These are phyloP conservation scores for Nasonia giraulti DNA, from an alignment of 1,140 invertebrate species.

Conservation along the genomic window DNA sequence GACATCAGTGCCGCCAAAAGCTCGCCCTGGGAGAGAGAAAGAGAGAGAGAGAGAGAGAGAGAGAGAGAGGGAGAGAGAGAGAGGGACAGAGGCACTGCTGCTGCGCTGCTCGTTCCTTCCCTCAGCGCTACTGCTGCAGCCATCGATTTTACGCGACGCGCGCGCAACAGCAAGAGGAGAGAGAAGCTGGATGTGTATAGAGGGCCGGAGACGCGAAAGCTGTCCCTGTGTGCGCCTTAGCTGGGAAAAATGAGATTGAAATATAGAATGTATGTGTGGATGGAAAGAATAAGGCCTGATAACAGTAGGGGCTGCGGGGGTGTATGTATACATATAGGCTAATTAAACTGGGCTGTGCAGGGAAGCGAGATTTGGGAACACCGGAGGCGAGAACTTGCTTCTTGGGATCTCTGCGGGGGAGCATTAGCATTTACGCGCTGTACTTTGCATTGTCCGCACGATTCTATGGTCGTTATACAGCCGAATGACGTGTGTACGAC, in stretches of 20 bases:
- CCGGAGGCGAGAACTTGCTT: too few species aligned
- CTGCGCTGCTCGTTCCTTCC: background rate
- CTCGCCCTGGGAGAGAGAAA: background rate
- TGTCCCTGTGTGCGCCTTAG: background rate
- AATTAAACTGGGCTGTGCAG: too few species aligned
- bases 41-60: background rate
- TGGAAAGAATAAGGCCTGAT: background rate
- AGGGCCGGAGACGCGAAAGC: background rate
- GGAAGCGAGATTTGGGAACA: too few species aligned
- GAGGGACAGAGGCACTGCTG: too few species aligned
- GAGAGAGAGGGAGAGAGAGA: background rate
- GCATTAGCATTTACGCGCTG: too few species aligned
- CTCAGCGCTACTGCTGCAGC: background rate
- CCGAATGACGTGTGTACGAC: too few species aligned
- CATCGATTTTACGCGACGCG: slow-evolving; percentile 29
- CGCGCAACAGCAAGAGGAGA: background rate
- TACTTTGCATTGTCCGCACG: too few species aligned
- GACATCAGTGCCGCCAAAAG: background rate
- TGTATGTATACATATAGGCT: too few species aligned
- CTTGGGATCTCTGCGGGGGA: too few species aligned
- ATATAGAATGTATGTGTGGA: background rate
- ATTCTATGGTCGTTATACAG: too few species aligned
- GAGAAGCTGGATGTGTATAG: background rate
- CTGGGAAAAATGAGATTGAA: slow-evolving; percentile 6
- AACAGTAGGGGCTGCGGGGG: too few species aligned